These are phyloP conservation scores for Pholis gunnellus DNA, from an alignment of 2,113 vertebrate genomes.

Conservation along the genomic window DNA sequence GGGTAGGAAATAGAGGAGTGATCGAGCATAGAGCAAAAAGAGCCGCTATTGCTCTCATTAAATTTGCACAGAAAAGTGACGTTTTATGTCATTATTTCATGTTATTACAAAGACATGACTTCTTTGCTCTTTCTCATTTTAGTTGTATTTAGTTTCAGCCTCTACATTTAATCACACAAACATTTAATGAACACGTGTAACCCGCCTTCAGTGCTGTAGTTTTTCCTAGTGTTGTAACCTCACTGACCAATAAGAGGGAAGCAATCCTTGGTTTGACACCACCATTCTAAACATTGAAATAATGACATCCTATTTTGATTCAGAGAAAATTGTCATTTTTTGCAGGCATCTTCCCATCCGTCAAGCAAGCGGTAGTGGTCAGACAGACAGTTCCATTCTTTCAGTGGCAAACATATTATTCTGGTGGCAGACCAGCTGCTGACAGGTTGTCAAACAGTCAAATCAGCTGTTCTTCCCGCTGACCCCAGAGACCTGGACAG, in stretches of 20 bases:
- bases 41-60: background rate
- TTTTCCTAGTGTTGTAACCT: background rate
- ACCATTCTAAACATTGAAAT: no score
- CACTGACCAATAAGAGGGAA: background rate
- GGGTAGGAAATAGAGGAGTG: conserved; percentile 3
- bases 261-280: background rate
- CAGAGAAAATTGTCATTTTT: background rate
- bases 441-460: conserved; percentile 52
- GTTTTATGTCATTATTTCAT: conserved; percentile 10
- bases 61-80: conserved; percentile 1
- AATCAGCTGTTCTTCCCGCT: conserved; percentile 58
- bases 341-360: background rate
- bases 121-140: background rate
- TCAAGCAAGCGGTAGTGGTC: background rate
- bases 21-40: conserved; percentile 17
- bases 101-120: background rate
- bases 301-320: background rate
- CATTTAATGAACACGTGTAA: background rate
- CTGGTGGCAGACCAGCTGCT: conserved; percentile 35
- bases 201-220: background rate
- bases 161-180: background rate
- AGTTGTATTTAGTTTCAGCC: background rate
- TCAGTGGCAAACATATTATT: conserved; percentile 33
- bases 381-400: conserved; percentile 6
- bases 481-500: conserved; percentile 27